Evolutionary conservation across 2,113 vertebrate species (phyloP).

Genomic region (Machaerirhynchus nigripectus): DNA sequence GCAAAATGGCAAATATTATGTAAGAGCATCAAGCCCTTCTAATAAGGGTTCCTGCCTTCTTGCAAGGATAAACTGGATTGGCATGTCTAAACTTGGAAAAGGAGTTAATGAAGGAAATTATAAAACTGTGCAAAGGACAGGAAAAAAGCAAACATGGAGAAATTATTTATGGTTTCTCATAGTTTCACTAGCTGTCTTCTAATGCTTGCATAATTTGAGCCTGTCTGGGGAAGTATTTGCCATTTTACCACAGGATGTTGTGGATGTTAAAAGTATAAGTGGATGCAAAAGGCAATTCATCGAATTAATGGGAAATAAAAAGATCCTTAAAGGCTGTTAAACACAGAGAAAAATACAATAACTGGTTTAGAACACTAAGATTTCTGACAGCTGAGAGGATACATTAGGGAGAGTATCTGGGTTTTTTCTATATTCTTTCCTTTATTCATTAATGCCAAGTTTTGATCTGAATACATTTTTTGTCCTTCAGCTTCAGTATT

Average conservation of each 20-base stretch:
- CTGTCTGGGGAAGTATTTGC: neutral
- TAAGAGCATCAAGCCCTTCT: neutral
- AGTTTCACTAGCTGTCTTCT: neutral
- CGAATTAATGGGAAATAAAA: neutral
- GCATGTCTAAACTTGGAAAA: neutral
- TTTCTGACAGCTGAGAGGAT: neutral
- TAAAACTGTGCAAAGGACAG: neutral
- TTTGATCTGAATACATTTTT: neutral
- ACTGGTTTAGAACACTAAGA: neutral
- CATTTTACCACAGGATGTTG: neutral
- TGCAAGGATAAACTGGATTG: neutral
- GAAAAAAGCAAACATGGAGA: neutral
- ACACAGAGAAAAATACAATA: neutral
- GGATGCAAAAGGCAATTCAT: neutral
- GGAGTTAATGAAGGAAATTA: neutral
- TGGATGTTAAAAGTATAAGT: neutral
- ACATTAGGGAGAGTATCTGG: neutral
- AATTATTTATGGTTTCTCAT: neutral
- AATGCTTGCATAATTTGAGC: neutral
- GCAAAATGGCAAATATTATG: neutral
- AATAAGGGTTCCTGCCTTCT: neutral
- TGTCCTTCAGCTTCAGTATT: neutral
- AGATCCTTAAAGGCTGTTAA: neutral
- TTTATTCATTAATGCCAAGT: neutral
- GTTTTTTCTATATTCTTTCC: neutral